These are phyloP conservation scores for Ariopsis seemanni DNA, from an alignment of 2,113 vertebrate species.

Conservation along the genomic window DNA sequence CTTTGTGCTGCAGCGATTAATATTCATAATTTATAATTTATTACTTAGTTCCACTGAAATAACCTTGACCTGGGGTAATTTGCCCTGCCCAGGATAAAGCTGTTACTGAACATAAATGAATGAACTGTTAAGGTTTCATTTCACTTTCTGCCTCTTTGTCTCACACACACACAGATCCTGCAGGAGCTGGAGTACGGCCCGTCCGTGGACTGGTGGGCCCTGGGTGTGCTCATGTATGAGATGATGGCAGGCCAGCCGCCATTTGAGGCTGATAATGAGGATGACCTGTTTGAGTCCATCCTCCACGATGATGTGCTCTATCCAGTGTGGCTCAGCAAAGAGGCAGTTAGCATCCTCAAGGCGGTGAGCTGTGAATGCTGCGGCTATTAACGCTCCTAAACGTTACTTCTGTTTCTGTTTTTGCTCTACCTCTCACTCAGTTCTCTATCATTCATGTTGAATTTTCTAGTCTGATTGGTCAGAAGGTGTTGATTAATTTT, in stretches of 20 bases:
- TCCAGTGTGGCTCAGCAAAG: conserved; percentile 98
- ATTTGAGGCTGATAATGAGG: conserved; percentile 96
- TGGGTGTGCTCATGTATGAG: conserved; percentile 98
- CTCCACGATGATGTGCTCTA: conserved; percentile 96
- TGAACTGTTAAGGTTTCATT: neutral
- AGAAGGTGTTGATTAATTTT: neutral
- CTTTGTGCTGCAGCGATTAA: neutral
- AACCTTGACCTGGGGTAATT: neutral
- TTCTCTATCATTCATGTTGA: neutral
- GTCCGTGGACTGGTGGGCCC: conserved; percentile 97
- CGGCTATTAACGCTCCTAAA: neutral
- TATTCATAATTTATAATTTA: neutral
- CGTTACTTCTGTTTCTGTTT: neutral
- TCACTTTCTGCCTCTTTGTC: neutral
- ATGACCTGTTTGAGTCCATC: conserved; percentile 97
- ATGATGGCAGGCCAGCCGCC: conserved; percentile 99
- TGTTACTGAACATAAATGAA: neutral
- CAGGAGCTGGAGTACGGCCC: conserved; percentile 97
- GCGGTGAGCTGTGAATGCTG: conserved; percentile 74
- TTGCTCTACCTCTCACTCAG: neutral
- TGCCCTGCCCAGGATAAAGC: neutral
- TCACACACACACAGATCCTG: conserved; percentile 78
- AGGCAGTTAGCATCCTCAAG: conserved; percentile 95
- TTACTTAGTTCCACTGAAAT: neutral
- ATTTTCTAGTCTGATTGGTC: neutral